phyloP scores from a whole-genome alignment of 2,797 vertebrate genomes.

The Anguilla anguilla region DNA sequence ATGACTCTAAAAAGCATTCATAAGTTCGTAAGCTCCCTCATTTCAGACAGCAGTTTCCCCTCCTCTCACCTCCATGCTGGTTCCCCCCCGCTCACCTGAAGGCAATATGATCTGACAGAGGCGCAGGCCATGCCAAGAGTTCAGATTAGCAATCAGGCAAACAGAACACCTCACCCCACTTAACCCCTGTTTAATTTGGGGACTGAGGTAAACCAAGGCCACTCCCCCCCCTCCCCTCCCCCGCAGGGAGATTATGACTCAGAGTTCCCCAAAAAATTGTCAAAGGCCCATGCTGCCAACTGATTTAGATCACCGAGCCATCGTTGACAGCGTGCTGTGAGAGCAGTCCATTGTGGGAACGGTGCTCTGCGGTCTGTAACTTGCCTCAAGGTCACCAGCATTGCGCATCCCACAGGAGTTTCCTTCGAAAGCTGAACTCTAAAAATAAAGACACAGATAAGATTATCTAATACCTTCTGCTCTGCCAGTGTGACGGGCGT shows the following conservation, averaged over 20 bases:
- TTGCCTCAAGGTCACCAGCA: neutral
- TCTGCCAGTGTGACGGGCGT: neutral
- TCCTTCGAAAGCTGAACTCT: neutral
- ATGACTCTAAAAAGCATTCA: too few species aligned
- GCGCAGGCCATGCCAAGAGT: too few species aligned
- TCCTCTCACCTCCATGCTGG: neutral
- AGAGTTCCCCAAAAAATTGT: neutral
- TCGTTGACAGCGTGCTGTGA: neutral
- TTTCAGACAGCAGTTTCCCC: neutral
- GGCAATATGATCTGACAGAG: neutral
- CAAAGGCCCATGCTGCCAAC: neutral
- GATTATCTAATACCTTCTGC: neutral
- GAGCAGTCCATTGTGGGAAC: neutral
- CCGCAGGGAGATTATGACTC: neutral
- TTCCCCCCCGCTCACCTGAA: neutral
- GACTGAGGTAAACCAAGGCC: neutral
- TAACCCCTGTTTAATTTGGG: constrained; percentile 1
- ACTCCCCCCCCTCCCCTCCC: neutral
- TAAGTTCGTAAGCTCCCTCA: neutral
- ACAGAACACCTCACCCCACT: neutral
- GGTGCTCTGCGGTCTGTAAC: neutral
- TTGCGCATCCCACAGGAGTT: neutral
- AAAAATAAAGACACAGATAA: neutral
- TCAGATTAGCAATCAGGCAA: neutral
- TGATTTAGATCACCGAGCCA: neutral